Evolutionary conservation across 2,113 vertebrate genomes (phyloP).

Genomic region (Balaenoptera acutorostrata): DNA sequence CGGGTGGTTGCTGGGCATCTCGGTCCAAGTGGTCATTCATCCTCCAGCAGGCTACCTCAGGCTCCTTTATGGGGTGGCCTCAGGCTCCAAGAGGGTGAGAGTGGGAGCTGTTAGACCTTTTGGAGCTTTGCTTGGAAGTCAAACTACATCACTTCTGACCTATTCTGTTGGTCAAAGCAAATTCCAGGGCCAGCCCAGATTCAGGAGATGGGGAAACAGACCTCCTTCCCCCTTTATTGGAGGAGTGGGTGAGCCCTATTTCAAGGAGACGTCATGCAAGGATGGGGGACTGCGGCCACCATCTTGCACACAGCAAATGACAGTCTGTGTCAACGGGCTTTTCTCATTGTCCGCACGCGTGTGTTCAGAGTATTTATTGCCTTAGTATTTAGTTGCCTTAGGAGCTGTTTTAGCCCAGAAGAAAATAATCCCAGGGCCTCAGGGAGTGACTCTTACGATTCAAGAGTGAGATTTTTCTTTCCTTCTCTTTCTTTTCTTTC

Average conservation of each 20-base stretch:
- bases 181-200: not conserved
- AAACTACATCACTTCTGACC: too few species aligned
- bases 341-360: not conserved
- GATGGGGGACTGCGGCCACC: not conserved
- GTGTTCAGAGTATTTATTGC: too few species aligned
- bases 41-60: not conserved
- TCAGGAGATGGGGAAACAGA: too few species aligned
- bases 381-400: too few species aligned
- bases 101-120: not conserved
- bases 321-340: fast-evolving
- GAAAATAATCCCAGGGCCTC: too few species aligned
- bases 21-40: not conserved
- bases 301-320: fast-evolving
- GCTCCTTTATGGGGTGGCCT: not conserved
- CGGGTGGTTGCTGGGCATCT: not conserved
- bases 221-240: not conserved
- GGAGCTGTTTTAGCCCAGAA: not conserved
- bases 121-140: not conserved
- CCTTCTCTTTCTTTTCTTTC: not conserved
- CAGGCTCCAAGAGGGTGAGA: not conserved
- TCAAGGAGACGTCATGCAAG: fast-evolving
- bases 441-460: fast-evolving
- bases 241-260: not conserved
- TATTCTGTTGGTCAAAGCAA: not conserved
- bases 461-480: not conserved